Conservation (phyloP, 2,888 invertebrate genomes). For the Eilema depressum region DNA sequence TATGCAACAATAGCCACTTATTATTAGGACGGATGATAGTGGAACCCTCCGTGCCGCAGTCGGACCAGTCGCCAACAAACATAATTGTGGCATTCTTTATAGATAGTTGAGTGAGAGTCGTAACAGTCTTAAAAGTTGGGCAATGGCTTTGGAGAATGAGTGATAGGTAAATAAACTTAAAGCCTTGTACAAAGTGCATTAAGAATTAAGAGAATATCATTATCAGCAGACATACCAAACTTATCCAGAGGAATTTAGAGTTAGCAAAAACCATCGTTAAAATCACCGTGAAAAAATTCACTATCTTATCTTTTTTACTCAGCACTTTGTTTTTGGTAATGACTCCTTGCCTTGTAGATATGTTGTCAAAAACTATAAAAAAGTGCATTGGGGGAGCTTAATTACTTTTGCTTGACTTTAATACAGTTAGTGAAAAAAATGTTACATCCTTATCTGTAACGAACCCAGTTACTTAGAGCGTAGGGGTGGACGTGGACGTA, state of each 20-base stretch:
- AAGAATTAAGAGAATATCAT: background rate
- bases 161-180: background rate
- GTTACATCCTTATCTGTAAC: background rate
- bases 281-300: background rate
- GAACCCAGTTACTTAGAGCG: background rate
- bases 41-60: too few relatives aligned
- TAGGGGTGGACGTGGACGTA: background rate
- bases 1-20: too few relatives aligned
- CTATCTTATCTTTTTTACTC: background rate
- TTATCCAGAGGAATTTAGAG: background rate
- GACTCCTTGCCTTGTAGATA: background rate
- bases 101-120: too few relatives aligned
- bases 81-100: too few relatives aligned
- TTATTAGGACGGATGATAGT: too few relatives aligned
- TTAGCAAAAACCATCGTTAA: background rate
- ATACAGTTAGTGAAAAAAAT: background rate
- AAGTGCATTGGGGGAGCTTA: background rate
- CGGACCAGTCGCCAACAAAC: too few relatives aligned
- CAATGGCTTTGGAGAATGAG: too few relatives aligned
- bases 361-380: background rate
- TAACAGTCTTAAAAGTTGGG: too few relatives aligned
- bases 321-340: background rate
- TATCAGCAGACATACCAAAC: background rate
- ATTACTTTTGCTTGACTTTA: background rate
- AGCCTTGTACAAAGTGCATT: too few relatives aligned